These are phyloP conservation scores for Yponomeuta sedellus DNA, from an alignment of 2,888 invertebrate species.

Conservation along the genomic window DNA sequence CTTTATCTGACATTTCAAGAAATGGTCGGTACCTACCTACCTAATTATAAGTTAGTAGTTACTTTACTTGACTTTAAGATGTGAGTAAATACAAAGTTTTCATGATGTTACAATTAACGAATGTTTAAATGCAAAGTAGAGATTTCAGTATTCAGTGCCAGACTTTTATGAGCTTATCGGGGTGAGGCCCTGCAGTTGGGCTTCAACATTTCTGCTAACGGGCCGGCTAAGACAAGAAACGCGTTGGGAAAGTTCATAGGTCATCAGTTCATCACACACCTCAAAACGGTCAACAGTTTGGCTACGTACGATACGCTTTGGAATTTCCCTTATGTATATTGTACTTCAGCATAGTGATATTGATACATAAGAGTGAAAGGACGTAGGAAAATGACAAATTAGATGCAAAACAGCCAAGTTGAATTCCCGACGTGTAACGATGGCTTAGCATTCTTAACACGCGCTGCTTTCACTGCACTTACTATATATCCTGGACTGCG, in stretches of 20 bases:
- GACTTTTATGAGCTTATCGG: too few species aligned
- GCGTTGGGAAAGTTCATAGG: not conserved
- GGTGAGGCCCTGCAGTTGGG: too few species aligned
- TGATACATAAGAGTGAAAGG: slow-evolving; percentile 55
- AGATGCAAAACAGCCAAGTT: slow-evolving; percentile 58
- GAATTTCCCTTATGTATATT: not conserved
- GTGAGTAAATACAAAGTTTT: too few species aligned
- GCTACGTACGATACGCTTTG: not conserved
- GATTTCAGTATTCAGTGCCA: too few species aligned
- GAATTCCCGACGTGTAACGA: slow-evolving; percentile 62
- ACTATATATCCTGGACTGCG: slow-evolving; percentile 43
- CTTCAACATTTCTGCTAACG: too few species aligned
- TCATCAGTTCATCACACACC: too few species aligned
- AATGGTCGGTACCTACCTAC: too few species aligned
- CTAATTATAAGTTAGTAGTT: too few species aligned
- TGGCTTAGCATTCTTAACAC: slow-evolving; percentile 55
- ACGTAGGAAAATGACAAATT: slow-evolving; percentile 50
- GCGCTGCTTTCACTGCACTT: slow-evolving; percentile 62
- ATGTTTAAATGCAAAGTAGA: too few species aligned
- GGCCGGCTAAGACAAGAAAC: not conserved
- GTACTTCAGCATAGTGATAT: slow-evolving; percentile 5
- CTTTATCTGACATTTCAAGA: too few species aligned
- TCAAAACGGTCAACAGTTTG: not conserved
- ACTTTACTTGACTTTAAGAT: too few species aligned
- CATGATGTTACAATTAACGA: too few species aligned